Conservation (phyloP, 30 jellyfish, hydroid and myxozoan genomes). For the Aurelia sp. region DNA sequence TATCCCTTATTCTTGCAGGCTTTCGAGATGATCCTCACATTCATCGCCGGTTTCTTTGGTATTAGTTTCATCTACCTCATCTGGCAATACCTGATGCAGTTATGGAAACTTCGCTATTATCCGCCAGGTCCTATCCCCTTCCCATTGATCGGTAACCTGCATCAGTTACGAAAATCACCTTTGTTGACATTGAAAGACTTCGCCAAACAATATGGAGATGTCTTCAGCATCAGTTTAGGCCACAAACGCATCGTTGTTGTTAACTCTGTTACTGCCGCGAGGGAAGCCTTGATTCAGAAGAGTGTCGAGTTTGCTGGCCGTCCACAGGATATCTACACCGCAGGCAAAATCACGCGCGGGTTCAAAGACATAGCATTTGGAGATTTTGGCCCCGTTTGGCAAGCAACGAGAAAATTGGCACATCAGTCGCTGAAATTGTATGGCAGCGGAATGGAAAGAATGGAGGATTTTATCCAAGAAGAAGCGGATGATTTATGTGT, state of each 20-base stretch:
- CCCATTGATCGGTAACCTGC: conserved; percentile 85
- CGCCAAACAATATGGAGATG: conserved; percentile 79
- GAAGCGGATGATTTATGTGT: conserved; percentile 49
- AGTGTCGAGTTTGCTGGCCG: conserved; percentile 77
- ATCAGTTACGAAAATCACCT: conserved; percentile 50
- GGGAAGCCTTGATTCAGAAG: conserved; percentile 76
- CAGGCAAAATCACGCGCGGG: conserved; percentile 56
- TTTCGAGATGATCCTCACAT: conserved; percentile 20
- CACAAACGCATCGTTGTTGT: conserved; percentile 73
- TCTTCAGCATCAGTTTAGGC: conserved; percentile 82
- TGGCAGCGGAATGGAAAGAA: conserved; percentile 59
- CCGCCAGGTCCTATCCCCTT: conserved; percentile 95
- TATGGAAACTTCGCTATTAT: conserved; percentile 39
- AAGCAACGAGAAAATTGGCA: conserved; percentile 50
- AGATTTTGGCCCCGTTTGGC: conserved; percentile 71
- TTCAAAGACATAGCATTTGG: conserved; percentile 68
- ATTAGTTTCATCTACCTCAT: conserved; percentile 24
- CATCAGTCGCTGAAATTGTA: conserved; percentile 58
- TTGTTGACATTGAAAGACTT: conserved; percentile 29
- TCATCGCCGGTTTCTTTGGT: conserved; percentile 21
- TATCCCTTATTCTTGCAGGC: not conserved
- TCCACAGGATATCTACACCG: conserved; percentile 63
- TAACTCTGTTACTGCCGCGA: conserved; percentile 60
- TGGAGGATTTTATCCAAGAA: conserved; percentile 53
- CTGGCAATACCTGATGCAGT: conserved; percentile 39